Evolutionary conservation across 2,113 vertebrate species (phyloP), one percentile per base, ranked within the genome.

Genomic region (Loxodonta africana): DNA sequence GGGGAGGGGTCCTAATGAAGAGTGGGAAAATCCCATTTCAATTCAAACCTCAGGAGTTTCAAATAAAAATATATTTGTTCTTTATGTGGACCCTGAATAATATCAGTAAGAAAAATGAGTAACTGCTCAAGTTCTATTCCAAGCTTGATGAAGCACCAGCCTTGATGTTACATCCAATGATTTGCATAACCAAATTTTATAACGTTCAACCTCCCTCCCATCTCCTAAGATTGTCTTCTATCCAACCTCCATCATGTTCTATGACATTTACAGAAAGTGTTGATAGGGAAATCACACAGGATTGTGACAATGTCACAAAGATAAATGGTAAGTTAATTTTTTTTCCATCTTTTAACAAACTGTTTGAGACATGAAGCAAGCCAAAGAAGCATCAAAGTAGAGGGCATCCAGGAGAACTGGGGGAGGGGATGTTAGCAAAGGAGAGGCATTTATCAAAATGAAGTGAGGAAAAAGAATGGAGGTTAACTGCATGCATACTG

Each of bases 61-160:
- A 92, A 82, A 89, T 69, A 84, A 96, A 94, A 95, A 63, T 25
- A 91, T 25, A 33, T 76, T 65, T 78, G 30, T 92, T 74, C 53
- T 17, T 60, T 62, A 80, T 30, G 5, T 73, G 14, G 76, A 46
- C 8, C 83, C 86, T 65, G 30, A 88, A 60, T 51, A 85, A 51
- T 57, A 62, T 18, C 63, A 12, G 28, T 26, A 71, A 86, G 73
- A 97, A 94, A 86, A 8, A 30, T n/a, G 11, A 91, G 15, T 57
- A 44, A 94, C 8, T 30, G 60, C 21, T 69, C 67, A 83, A 48
- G 60, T 85, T 83, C 82, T 41, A 93, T 84, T 60, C 20, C 63
- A 81, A 86, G 82, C 11, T 28, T 73, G 33, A 77, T 15, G 1
- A 15, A 90, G 87, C 71, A 63, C 46, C 18, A 71, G 17, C 44